A percentile compares a stretch with the other conserved stretches of the same genome.
These are phyloP conservation scores for Neodontobutis hainanensis DNA, from an alignment of 2,113 vertebrate genomes.

Conservation along the genomic window DNA sequence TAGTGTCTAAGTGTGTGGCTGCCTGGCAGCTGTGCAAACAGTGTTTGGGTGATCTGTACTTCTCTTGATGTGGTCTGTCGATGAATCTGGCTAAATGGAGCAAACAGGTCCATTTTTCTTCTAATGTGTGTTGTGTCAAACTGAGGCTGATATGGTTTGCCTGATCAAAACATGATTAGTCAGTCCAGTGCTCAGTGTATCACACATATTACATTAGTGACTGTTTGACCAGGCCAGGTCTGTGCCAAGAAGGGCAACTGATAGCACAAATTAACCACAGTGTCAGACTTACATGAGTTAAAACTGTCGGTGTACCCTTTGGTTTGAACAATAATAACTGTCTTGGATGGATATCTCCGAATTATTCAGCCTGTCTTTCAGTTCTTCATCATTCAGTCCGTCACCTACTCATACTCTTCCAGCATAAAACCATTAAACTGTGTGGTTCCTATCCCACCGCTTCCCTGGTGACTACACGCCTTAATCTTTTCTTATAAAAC, in stretches of 20 bases:
- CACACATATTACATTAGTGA: constrained; percentile 19
- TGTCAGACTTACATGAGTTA: constrained; percentile 14
- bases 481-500: constrained; percentile 74
- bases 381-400: constrained; percentile 13
- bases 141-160: constrained; percentile 14
- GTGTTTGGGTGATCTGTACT: constrained; percentile 62
- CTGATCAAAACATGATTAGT: constrained; percentile 39
- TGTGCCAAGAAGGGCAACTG: constrained; percentile 29
- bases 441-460: constrained; percentile 47
- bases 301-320: too few species aligned
- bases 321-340: too few species aligned
- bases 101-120: constrained; percentile 56
- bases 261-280: constrained; percentile 35
- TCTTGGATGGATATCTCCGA: not conserved
- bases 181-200: constrained; percentile 25
- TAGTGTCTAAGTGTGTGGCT: constrained; percentile 58
- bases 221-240: constrained; percentile 22
- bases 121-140: constrained; percentile 34
- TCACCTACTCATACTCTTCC: constrained; percentile 37
- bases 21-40: constrained; percentile 82
- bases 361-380: constrained; percentile 20
- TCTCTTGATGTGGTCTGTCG: constrained; percentile 71
- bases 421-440: constrained; percentile 48
- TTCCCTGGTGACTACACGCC: constrained; percentile 69
- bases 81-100: constrained; percentile 57